Conservation (phyloP, 1,140 invertebrate species). For the Conopomorpha cramerella region DNA sequence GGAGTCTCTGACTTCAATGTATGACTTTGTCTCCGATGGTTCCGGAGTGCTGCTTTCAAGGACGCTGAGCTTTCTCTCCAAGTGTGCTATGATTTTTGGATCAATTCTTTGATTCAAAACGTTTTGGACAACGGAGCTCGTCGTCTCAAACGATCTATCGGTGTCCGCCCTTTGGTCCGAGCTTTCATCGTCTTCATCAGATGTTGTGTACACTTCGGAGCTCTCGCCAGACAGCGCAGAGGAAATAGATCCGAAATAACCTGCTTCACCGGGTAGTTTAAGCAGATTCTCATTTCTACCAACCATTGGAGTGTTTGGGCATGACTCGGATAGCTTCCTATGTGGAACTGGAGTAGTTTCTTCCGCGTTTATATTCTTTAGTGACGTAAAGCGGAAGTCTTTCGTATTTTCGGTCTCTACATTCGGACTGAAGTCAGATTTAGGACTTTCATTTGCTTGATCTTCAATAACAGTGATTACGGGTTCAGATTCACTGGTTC, state of each 20-base stretch:
- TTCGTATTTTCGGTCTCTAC: slow-evolving; percentile 15
- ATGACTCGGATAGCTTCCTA: slow-evolving; percentile 46
- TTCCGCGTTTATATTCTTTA: slow-evolving; percentile 32
- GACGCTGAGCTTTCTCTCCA: slow-evolving; percentile 41
- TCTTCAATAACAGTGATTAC: slow-evolving; percentile 24
- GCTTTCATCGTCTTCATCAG: slow-evolving; percentile 55
- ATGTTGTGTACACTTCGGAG: slow-evolving; percentile 46
- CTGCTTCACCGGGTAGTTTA: slow-evolving; percentile 36
- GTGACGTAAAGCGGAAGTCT: slow-evolving; percentile 36
- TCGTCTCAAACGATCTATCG: slow-evolving; percentile 48
- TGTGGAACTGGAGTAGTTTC: slow-evolving; percentile 14
- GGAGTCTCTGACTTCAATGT: slow-evolving; percentile 4
- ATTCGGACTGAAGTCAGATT: slow-evolving; percentile 6
- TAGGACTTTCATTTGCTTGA: slow-evolving; percentile 12
- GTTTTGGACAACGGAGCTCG: slow-evolving; percentile 60
- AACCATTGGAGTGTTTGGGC: slow-evolving; percentile 41
- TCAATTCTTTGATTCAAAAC: slow-evolving; percentile 44
- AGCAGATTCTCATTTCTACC: slow-evolving; percentile 36
- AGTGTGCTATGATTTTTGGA: slow-evolving; percentile 32
- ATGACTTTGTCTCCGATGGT: slow-evolving; percentile 5
- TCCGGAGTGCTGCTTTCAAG: slow-evolving; percentile 17
- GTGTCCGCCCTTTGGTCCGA: slow-evolving; percentile 37
- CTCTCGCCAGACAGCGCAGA: slow-evolving; percentile 48
- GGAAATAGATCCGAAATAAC: slow-evolving; percentile 42
- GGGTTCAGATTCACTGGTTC: slow-evolving; percentile 45